Base-by-base conservation (phyloP, 2,797 vertebrate species). In the Tangara arthus region DNA sequence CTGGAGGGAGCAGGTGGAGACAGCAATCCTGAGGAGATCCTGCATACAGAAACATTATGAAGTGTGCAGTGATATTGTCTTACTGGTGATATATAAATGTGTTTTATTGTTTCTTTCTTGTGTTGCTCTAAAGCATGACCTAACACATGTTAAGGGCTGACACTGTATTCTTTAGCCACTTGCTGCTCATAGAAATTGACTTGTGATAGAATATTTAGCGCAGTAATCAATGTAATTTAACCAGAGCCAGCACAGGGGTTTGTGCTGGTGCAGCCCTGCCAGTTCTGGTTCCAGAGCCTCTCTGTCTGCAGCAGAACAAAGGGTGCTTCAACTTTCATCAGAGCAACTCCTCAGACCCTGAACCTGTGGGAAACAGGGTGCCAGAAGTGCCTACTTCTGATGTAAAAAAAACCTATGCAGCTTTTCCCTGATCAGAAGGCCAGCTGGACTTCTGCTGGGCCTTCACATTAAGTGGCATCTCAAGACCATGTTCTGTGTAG, bases 321-420 rank as follows among this genome's bases (percentile, higher is more conserved):
- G 1, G 1, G 3, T 0, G 1, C 61, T 82, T 56, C 66, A 57
- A 13, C 12, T 37, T 56, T 61, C 1, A 3, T 5, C 3, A 6
- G 32, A 80, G 42, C 55, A 90, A 9, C 39, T 14, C 9, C 35
- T 35, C 8, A 8, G 44, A 23, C 37, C 61, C 57, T 71, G 73
- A 82, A 30, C 14, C 22, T 17, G 35, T 1, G 10, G 12, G 2
- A 42, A 60, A 26, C 4, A 66, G 35, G 1, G 0, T 24, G 41
- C 11, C 18, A 75, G 12, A 12, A n/a, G 3, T 8, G 35, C 6
- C 35, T 69, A 15, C 10, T 50, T 57, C 27, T 56, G 34, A 15
- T 39, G 39, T 39, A 39, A 39, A 39, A 37, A 56, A 30, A 4
- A 3, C 42, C 39, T 34, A 18, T 26, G 12, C 27, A 46, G 27